A percentile compares a stretch with the other conserved stretches of the same genome.
phyloP scores from a whole-genome alignment of 1,140 invertebrate genomes.

The Heliconius hermathena region DNA sequence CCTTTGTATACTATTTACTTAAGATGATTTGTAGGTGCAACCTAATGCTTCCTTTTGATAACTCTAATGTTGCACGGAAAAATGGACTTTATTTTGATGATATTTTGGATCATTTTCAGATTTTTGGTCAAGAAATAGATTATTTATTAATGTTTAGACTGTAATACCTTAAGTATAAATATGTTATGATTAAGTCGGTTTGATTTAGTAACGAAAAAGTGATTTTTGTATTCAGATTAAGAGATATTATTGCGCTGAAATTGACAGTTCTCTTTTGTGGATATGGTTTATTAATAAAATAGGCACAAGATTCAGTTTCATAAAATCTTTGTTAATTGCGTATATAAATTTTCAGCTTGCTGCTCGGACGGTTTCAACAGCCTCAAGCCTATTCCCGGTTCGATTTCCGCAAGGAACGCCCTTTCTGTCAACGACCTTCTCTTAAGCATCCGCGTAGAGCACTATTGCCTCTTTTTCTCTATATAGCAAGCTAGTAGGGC shows the following conservation, averaged over 20 bases:
- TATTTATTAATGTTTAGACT: conserved; percentile 4
- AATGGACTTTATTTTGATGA: neutral
- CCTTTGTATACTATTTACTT: conserved; percentile 28
- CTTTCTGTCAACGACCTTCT: too few relatives aligned
- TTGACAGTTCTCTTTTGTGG: neutral
- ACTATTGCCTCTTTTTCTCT: too few relatives aligned
- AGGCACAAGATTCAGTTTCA: too few relatives aligned
- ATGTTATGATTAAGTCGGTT: neutral
- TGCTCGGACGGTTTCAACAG: too few relatives aligned
- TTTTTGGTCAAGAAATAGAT: neutral
- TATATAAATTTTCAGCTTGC: too few relatives aligned
- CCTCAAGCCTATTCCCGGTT: too few relatives aligned
- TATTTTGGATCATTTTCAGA: neutral
- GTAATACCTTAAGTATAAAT: neutral
- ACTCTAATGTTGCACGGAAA: neutral
- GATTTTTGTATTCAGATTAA: neutral
- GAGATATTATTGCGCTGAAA: neutral
- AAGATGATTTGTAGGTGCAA: conserved; percentile 31
- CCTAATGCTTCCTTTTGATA: conserved; percentile 30
- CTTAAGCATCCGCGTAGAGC: too few relatives aligned
- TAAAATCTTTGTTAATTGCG: too few relatives aligned
- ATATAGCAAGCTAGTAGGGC: too few relatives aligned
- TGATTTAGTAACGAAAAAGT: neutral
- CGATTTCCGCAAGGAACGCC: too few relatives aligned
- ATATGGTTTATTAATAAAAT: neutral